Evolutionary conservation across 2,797 vertebrate species (phyloP), one percentile per base, ranked within the genome.

Genomic region (Phoebastria nigripes): DNA sequence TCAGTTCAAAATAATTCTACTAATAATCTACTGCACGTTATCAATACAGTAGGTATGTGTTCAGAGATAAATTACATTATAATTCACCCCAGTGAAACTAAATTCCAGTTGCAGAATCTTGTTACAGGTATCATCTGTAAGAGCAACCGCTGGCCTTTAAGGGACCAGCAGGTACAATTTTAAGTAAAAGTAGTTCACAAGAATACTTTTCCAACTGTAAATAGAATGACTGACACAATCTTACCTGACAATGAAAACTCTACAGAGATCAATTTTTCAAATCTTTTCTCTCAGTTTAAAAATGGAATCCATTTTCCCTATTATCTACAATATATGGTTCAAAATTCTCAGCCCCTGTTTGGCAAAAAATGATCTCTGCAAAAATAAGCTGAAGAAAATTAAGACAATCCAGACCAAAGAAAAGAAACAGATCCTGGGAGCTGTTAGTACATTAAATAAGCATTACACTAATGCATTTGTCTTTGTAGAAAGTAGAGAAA

Each of bases 401-500:
- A 46, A 87, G 35, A 47, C 22, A 81, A 85, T 5, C 20, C 25
- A 77, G 69, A 62, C 25, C 55, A 85, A 84, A 89, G 79, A 90
- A 90, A 90, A 78, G 29, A 94, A 94, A 55, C 25, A 82, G 59
- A 80, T 54, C 78, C 78, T 79, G 51, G 1, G 10, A 93, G 46
- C 42, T 76, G 17, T 69, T 92, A 76, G 49, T 76, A 62, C 33
- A 51, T 77, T 80, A 89, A 91, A 76, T 13, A 15, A 95, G 58
- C 39, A 88, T 65, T 87, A 63, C 12, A 65, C 11, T 44, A 88
- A 84, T 1, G 4, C 35, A 55, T 67, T 77, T 92, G 35, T 49
- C 82, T 88, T 85, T 52, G 55, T n/a, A 92, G 31, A 93, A 92
- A 83, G 44, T 19, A 51, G n/a, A 87, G 46, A 63, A 94, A 96